A percentile compares a stretch with the other conserved stretches of the same genome.
Conservation (phyloP, 2,888 invertebrate genomes). For the Lithophane ornitopus region DNA sequence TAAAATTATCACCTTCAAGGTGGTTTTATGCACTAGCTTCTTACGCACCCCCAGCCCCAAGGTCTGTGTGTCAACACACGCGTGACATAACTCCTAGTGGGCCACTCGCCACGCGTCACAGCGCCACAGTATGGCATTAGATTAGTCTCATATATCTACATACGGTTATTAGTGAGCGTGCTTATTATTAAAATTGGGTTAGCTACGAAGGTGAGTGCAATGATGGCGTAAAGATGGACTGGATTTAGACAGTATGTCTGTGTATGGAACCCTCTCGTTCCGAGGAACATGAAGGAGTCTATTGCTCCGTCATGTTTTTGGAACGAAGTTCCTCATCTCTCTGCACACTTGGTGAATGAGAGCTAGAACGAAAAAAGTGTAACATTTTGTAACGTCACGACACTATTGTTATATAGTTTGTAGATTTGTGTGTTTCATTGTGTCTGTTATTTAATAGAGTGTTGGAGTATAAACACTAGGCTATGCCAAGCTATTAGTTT, state of each 20-base stretch:
- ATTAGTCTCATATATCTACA: slow-evolving; percentile 37
- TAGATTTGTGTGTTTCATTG: too few species aligned
- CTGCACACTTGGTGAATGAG: too few species aligned
- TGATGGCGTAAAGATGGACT: slow-evolving; percentile 32
- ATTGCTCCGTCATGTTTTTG: neutral
- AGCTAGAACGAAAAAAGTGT: too few species aligned
- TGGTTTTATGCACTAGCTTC: neutral
- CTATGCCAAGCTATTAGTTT: neutral
- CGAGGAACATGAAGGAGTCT: too few species aligned
- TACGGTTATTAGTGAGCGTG: slow-evolving; percentile 44
- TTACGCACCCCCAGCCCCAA: slow-evolving; percentile 14
- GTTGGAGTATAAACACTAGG: neutral
- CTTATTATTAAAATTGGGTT: slow-evolving; percentile 60
- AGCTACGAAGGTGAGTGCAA: slow-evolving; percentile 38
- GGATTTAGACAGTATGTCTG: neutral
- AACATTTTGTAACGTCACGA: too few species aligned
- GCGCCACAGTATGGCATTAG: slow-evolving; percentile 60
- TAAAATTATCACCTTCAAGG: neutral
- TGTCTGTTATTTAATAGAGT: too few species aligned
- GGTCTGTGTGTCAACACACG: slow-evolving; percentile 44
- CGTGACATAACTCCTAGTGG: slow-evolving; percentile 55
- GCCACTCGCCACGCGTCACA: slow-evolving; percentile 65
- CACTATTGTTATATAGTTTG: too few species aligned
- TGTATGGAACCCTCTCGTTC: too few species aligned
- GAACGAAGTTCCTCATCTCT: too few species aligned